Base-by-base conservation (phyloP, 2,113 vertebrate species). In the Dunckerocampus dactyliophorus region DNA sequence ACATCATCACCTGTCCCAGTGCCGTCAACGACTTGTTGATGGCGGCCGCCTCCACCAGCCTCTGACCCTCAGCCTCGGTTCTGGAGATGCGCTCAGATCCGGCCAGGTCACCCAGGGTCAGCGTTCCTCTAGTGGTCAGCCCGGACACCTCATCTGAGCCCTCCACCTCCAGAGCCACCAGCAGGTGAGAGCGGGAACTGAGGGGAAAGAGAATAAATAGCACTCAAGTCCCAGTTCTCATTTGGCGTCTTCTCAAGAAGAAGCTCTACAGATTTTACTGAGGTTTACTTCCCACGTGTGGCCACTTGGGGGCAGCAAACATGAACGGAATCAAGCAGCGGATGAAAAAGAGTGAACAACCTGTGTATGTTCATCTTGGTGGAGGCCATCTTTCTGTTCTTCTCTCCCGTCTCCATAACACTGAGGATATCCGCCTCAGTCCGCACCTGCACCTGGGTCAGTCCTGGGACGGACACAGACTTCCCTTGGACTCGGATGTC, bases 1-100 rank as follows among this genome's bases (percentile, higher is more conserved):
- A 43, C 8, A 7, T 8, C 20, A 21, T 56, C 19, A 87, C 87
- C 82, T 85, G 87, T 69, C 83, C 79, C 31, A 89, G 65, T 0
- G 87, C 78, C 0, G 84, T 88, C 47, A 89, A 77, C 1, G 88
- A 88, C n/a, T 87, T 90, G 19, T 90, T 89, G 59, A 90, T 88
- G 48, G 80, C 82, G 0, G 87, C 86, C 0, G 86, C 86, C 70
- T 90, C 88, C 67, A 89, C 81, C 59, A 90, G 77, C 49, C 86
- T 76, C 64, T 87, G 86, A 11, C 87, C 87, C 28, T 76, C 81
- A 1, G 86, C 86, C 15, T 89, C 85, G 0, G 87, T 87, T 64
- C 76, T 85, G 10, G 85, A 83, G 74, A 89, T 85, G 10, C 84
- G 74, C 54, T 90, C 87, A 1, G 88, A 88, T 13, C 86, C 87